Evolutionary conservation across 2,113 vertebrate genomes (phyloP), one percentile per base, ranked within the genome.

Genomic region (Sinocyclocheilus grahami): DNA sequence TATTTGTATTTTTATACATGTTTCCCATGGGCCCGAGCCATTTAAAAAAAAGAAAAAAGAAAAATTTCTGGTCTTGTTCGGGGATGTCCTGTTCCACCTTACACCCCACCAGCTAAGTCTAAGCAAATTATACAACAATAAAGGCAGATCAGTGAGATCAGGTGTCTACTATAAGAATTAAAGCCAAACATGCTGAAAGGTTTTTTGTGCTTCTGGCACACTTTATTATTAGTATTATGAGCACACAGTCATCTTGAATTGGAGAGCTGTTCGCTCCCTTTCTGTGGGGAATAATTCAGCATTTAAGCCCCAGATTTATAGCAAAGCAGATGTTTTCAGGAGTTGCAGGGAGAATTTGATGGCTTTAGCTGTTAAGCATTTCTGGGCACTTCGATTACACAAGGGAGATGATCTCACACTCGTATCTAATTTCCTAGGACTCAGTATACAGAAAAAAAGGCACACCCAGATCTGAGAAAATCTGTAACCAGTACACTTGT

Each of bases 401-500:
- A 39, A 46, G 91, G 90, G 91, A 93, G 88, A 94, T 95, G 92
- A 95, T 37, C 91, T 93, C 92, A 94, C 90, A 82, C 72, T 86
- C 53, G 65, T 90, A 89, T 92, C 75, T 79, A 33, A 60, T 85
- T 88, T 93, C 90, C 85, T 90, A 88, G 82, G 90, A 90, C 89
- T 55, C 87, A 86, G 83, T 78, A 83, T 91, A 83, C 87, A 90
- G 89, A 87, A 88, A 90, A 42, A 89, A 89, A 88, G 94, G 89
- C 95, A 95, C 95, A 93, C 94, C 95, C 95, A 91, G 85, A 89
- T 90, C 91, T 91, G 91, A 88, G 85, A 90, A 86, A 71, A 90
- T 82, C 42, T 87, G 71, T 86, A 90, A 81, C 88, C 88, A 82
- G 46, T 92, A 89, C 93, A 94, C 93, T 95, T 94, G 92, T 92